Percentiles rank a stretch among this genome's conserved stretches.
phyloP scores from a whole-genome alignment of 2,113 vertebrate genomes.

The Mixornis gularis region DNA sequence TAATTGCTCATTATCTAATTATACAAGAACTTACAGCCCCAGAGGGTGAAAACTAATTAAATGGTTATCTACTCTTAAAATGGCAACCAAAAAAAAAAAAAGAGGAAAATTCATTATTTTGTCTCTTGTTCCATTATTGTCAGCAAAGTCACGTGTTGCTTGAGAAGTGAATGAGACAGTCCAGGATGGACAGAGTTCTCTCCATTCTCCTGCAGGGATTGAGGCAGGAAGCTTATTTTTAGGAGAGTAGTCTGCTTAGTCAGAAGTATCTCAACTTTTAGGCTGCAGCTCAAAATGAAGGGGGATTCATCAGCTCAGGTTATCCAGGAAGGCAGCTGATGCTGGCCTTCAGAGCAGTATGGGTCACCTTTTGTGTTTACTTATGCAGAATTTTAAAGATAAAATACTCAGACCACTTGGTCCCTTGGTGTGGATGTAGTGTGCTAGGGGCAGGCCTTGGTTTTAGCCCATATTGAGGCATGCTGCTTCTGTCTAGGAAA shows the following conservation, averaged over 20 bases:
- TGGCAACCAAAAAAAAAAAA: neutral
- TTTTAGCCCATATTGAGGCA: neutral
- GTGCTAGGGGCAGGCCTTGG: neutral
- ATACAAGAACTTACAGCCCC: neutral
- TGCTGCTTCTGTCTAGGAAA: neutral
- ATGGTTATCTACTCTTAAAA: neutral
- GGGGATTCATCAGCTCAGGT: neutral
- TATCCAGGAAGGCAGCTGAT: neutral
- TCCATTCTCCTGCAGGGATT: neutral
- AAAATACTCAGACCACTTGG: neutral
- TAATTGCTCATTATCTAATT: conserved; percentile 40
- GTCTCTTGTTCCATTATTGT: neutral
- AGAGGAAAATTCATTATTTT: neutral
- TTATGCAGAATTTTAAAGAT: neutral
- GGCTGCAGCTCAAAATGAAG: neutral
- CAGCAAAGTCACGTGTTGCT: neutral
- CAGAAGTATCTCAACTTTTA: neutral
- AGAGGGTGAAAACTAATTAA: neutral
- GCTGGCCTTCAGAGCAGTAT: neutral
- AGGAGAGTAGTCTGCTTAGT: neutral
- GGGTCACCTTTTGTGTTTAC: neutral
- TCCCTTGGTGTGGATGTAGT: neutral
- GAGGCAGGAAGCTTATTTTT: neutral
- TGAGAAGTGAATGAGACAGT: neutral
- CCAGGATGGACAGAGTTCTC: neutral